A percentile compares a stretch with the other conserved stretches of the same genome.
Conservation (phyloP, 2,888 invertebrate species). For the Gisinianus flammeolus region DNA sequence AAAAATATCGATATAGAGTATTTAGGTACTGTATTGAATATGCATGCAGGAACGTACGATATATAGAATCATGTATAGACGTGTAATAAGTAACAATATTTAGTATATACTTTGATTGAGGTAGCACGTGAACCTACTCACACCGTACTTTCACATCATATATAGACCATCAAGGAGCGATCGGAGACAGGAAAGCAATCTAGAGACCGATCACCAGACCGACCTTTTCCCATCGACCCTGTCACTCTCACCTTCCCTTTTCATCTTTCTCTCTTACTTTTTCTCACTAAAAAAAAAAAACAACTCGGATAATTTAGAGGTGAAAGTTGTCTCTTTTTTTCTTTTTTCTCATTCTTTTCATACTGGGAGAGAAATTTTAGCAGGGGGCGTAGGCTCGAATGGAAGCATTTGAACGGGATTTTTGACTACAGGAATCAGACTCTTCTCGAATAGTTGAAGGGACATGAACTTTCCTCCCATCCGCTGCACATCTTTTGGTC, state of each 20-base stretch:
- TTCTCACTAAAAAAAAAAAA: not conserved
- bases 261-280: not conserved
- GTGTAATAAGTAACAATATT: too few relatives aligned
- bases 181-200: not conserved
- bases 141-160: too few relatives aligned
- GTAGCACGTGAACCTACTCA: too few relatives aligned
- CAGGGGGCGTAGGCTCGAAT: slow-evolving; percentile 40
- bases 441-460: slow-evolving; percentile 57
- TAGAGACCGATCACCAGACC: not conserved
- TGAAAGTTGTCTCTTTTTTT: not conserved
- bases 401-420: slow-evolving; percentile 47
- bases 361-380: not conserved
- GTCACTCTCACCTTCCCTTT: not conserved
- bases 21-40: too few relatives aligned
- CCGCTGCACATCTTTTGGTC: slow-evolving; percentile 34
- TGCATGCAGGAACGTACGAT: too few relatives aligned
- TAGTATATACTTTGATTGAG: too few relatives aligned
- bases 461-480: slow-evolving; percentile 51
- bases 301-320: not conserved
- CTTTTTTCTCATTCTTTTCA: too few relatives aligned
- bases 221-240: not conserved
- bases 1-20: too few relatives aligned
- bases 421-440: slow-evolving; percentile 56
- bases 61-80: too few relatives aligned
- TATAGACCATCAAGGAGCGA: not conserved